A percentile compares a stretch with the other conserved stretches of the same genome.
Conservation (phyloP, 1,140 invertebrate genomes). For the Drosophila baimaii region DNA sequence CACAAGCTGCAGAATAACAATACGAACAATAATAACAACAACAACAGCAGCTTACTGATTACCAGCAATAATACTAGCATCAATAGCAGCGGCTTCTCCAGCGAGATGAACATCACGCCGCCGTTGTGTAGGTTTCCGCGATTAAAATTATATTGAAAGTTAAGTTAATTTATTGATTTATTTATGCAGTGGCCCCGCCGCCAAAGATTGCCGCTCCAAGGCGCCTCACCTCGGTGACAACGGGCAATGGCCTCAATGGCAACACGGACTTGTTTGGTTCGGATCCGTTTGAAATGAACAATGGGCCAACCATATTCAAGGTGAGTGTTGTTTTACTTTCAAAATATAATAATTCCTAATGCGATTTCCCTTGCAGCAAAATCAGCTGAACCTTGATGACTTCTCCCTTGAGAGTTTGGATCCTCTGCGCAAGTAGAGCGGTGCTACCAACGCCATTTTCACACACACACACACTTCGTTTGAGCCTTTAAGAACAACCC, state of each 20-base stretch:
- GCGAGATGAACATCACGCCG: slow-evolving; percentile 85
- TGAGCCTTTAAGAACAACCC: slow-evolving; percentile 23
- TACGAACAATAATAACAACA: slow-evolving; percentile 46
- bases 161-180: slow-evolving; percentile 37
- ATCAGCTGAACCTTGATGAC: slow-evolving; percentile 87
- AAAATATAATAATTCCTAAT: slow-evolving; percentile 1
- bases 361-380: slow-evolving; percentile 54
- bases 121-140: slow-evolving; percentile 87
- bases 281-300: slow-evolving; percentile 86
- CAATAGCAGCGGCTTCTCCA: slow-evolving; percentile 75
- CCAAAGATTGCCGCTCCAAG: slow-evolving; percentile 88
- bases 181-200: slow-evolving; percentile 89
- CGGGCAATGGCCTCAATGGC: slow-evolving; percentile 85
- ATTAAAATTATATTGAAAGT: not conserved
- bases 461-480: slow-evolving; percentile 44
- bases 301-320: slow-evolving; percentile 78
- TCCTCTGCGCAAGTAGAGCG: slow-evolving; percentile 87
- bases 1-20: slow-evolving; percentile 73
- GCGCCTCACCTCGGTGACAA: slow-evolving; percentile 68
- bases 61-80: slow-evolving; percentile 66
- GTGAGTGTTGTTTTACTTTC: slow-evolving; percentile 26
- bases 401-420: slow-evolving; percentile 94
- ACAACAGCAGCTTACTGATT: slow-evolving; percentile 56
- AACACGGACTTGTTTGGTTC: slow-evolving; percentile 89
- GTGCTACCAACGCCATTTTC: slow-evolving; percentile 73